Percentiles rank a stretch among this genome's conserved stretches.
Evolutionary conservation across 2,797 vertebrate genomes (phyloP).

Genomic region (Hemitrygon akajei): DNA sequence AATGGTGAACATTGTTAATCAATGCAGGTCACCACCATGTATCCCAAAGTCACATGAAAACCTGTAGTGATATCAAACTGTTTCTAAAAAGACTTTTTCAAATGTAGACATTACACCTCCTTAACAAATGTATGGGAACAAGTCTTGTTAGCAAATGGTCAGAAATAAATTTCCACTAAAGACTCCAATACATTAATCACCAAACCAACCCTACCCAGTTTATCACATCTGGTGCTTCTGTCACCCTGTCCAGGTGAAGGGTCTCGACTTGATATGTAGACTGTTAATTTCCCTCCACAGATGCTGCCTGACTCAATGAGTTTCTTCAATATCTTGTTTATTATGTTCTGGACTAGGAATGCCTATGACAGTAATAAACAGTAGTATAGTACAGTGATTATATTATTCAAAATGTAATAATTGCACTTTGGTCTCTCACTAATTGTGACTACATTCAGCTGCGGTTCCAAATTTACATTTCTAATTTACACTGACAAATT

Average conservation of each 20-base stretch:
- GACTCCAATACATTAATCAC: neutral
- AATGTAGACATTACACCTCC: neutral
- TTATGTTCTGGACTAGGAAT: neutral
- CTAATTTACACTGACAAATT: neutral
- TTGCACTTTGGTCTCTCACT: neutral
- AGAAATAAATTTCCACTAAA: neutral
- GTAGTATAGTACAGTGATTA: neutral
- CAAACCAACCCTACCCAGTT: neutral
- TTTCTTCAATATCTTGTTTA: too few relatives aligned
- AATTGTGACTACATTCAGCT: neutral
- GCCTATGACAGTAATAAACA: too few relatives aligned
- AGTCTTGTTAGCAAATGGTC: neutral
- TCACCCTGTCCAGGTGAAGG: too few relatives aligned
- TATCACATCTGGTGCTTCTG: neutral
- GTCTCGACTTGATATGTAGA: too few relatives aligned
- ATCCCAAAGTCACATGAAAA: neutral
- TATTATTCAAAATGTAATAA: neutral
- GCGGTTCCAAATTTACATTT: neutral
- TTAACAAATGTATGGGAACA: neutral
- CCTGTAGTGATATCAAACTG: neutral
- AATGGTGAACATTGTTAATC: neutral
- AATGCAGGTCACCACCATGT: neutral
- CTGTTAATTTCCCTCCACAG: too few relatives aligned
- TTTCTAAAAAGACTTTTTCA: neutral
- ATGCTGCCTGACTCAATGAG: too few relatives aligned